Evolutionary conservation across 2,113 vertebrate genomes (phyloP).

Genomic region (Sapayoa aenigma): DNA sequence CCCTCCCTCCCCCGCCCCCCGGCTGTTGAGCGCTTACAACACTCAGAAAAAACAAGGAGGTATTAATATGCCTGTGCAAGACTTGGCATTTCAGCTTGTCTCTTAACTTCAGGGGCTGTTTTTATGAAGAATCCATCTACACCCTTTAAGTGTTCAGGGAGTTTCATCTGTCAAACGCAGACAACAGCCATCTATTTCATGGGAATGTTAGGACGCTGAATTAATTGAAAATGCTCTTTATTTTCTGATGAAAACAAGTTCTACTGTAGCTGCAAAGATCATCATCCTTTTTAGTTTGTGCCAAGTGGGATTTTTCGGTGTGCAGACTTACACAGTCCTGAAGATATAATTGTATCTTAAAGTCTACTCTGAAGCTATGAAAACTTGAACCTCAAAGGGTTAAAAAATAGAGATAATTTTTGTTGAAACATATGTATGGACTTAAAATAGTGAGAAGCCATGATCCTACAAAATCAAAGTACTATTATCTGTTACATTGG

Average conservation of each 20-base stretch:
- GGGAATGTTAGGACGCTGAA: background rate
- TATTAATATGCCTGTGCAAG: background rate
- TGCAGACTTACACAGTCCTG: background rate
- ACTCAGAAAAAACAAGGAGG: background rate
- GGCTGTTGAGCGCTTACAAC: background rate
- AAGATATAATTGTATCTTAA: background rate
- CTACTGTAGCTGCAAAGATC: background rate
- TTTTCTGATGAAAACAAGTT: background rate
- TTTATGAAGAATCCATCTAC: background rate
- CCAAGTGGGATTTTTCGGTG: background rate
- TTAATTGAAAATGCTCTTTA: background rate
- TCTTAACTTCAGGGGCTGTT: background rate
- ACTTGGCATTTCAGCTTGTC: background rate
- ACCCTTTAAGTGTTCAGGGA: background rate
- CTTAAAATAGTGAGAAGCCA: background rate
- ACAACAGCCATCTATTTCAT: background rate
- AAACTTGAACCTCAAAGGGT: background rate
- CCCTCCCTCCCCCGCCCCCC: background rate
- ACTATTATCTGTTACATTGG: background rate
- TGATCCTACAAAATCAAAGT: background rate
- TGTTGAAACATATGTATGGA: background rate
- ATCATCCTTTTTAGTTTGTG: background rate
- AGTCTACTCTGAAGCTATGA: background rate
- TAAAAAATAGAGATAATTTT: background rate
- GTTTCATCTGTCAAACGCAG: background rate